Evolutionary conservation across 2,113 vertebrate species (phyloP).

Genomic region (Microtus richardsoni): DNA sequence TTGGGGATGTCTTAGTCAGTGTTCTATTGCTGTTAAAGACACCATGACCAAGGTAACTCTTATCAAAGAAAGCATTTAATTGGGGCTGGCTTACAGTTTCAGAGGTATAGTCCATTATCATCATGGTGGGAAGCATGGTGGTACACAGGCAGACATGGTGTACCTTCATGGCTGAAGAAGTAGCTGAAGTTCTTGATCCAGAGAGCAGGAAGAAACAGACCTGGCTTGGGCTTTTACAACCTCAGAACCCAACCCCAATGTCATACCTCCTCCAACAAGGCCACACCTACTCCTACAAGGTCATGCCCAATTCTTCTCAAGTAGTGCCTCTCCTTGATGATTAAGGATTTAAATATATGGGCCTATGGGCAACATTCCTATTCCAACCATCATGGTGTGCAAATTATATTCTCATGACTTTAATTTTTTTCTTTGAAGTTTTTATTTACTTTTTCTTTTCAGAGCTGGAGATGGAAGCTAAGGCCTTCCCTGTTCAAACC

Average conservation of each 20-base stretch:
- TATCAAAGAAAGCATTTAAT: neutral
- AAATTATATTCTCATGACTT: neutral
- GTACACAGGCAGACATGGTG: neutral
- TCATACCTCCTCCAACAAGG: neutral
- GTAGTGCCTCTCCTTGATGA: neutral
- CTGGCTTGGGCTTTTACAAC: neutral
- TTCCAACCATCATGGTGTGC: neutral
- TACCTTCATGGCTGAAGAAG: neutral
- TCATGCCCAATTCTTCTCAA: neutral
- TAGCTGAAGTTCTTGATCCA: neutral
- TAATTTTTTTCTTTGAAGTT: neutral
- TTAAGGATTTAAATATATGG: neutral
- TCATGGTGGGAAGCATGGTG: neutral
- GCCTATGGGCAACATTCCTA: neutral
- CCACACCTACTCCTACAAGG: neutral
- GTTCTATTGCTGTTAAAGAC: neutral
- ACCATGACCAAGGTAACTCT: neutral
- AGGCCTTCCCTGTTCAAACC: neutral
- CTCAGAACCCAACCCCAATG: neutral
- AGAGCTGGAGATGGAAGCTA: neutral
- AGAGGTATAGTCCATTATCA: neutral
- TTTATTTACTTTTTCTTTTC: neutral
- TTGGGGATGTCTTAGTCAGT: neutral
- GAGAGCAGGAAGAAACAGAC: neutral
- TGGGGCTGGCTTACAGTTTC: neutral